A percentile compares a stretch with the other conserved stretches of the same genome.
Conservation (phyloP, 2,113 vertebrate species). For the Crotalus horridus region DNA sequence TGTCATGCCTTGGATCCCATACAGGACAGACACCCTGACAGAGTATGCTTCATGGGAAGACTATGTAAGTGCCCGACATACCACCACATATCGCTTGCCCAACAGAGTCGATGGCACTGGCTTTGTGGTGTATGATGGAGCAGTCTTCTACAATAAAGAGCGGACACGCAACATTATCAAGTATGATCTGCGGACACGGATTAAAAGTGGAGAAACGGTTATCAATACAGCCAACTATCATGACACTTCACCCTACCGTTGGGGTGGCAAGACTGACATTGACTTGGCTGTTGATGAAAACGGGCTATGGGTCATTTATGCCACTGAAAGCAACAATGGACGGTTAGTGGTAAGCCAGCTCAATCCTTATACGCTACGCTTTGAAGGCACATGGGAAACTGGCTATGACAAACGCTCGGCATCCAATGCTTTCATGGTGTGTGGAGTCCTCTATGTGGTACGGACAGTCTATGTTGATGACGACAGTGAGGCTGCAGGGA, state of each 20-base stretch:
- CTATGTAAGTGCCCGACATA: constrained; percentile 81
- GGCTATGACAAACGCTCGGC: constrained; percentile 91
- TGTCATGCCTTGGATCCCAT: constrained; percentile 94
- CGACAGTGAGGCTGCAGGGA: constrained; percentile 87
- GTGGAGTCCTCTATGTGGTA: constrained; percentile 89
- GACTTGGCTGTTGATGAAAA: constrained; percentile 94
- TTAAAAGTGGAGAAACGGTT: constrained; percentile 94
- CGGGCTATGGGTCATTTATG: constrained; percentile 93
- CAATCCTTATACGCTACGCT: constrained; percentile 92
- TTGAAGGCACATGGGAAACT: constrained; percentile 94
- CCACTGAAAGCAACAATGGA: constrained; percentile 88
- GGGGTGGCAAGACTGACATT: constrained; percentile 94
- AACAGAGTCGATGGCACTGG: constrained; percentile 92
- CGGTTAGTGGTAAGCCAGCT: constrained; percentile 90
- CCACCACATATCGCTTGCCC: constrained; percentile 90
- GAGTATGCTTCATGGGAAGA: constrained; percentile 93
- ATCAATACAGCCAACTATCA: constrained; percentile 93
- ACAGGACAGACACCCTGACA: constrained; percentile 89
- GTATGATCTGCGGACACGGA: constrained; percentile 89
- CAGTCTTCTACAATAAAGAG: constrained; percentile 96
- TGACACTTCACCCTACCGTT: constrained; percentile 92
- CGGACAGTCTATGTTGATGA: constrained; percentile 91
- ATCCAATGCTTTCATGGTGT: constrained; percentile 96
- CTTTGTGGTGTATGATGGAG: constrained; percentile 93
- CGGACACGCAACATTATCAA: constrained; percentile 93